phyloP scores from a whole-genome alignment of 2,113 vertebrate genomes.

The Alosa alosa region DNA sequence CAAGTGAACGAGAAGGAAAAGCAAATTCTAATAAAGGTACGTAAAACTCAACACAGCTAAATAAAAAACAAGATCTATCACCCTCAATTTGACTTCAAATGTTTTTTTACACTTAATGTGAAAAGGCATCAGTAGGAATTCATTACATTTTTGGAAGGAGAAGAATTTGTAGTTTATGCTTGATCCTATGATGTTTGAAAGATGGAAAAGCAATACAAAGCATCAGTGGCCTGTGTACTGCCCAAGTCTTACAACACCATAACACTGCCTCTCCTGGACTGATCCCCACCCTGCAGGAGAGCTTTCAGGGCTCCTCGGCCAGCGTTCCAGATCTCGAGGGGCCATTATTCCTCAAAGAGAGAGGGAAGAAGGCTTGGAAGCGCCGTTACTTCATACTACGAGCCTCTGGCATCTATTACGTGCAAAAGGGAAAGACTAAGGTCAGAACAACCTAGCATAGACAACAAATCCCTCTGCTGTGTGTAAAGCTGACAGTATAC shows the following conservation, averaged over 20 bases:
- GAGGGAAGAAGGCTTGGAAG: constrained; percentile 89
- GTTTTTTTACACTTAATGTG: background rate
- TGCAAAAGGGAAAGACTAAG: constrained; percentile 91
- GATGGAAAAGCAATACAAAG: background rate
- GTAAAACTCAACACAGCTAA: constrained; percentile 63
- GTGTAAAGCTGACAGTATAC: background rate
- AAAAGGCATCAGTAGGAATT: background rate
- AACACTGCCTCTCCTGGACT: background rate
- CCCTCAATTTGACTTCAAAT: background rate
- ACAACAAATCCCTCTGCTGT: background rate
- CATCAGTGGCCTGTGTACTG: background rate
- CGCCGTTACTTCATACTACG: constrained; percentile 84
- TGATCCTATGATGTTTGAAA: background rate
- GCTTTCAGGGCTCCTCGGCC: background rate
- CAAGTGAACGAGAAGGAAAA: constrained; percentile 70
- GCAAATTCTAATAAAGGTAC: constrained; percentile 81
- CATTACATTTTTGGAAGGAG: background rate
- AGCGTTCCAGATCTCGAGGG: constrained; percentile 74
- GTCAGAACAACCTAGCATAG: constrained; percentile 59
- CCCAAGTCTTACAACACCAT: background rate
- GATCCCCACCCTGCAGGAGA: background rate
- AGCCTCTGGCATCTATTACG: constrained; percentile 90
- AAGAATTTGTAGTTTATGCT: background rate
- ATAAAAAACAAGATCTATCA: constrained; percentile 72
- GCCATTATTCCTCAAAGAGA: constrained; percentile 83